Evolutionary conservation across 2,888 invertebrate genomes (phyloP), one percentile per base, ranked within the genome.

Genomic region (Lagria hirta): DNA sequence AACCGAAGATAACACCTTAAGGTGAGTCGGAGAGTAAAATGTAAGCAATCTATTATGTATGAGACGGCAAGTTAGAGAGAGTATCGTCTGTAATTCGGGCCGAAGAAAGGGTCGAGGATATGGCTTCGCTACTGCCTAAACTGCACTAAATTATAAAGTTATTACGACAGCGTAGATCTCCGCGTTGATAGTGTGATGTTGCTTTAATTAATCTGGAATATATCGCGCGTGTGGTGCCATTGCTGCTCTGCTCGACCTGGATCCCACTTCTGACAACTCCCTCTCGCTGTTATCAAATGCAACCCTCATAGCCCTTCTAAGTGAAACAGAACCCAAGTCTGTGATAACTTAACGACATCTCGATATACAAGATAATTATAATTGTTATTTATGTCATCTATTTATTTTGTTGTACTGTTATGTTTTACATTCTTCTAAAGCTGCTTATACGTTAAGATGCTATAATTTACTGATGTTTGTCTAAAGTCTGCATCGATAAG

Each of bases 131-230:
- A 24, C 51, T 46, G 50, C 54, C 58, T 51, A 66, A 71, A 70
- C 68, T 70, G 66, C 68, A 72, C 70, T 73, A 73, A 73, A 73
- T 73, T 72, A 72, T 72, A 73, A 73, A 73, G 73, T 73, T 73
- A 73, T 73, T 73, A 71, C 71, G 71, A 71, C 71, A 70, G 69
- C 65, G 65, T 64, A 73, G 72, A 73, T 73, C 69, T 68, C 62
- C 65, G 67, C 66, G 69, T 65, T 69, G 69, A 73, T 73, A 72
- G 69, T 71, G 70, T 70, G 72, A 73, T 71, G 72, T 71, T 69
- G 71, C 71, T 70, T 72, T 73, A 73, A 73, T 72, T 70, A 70
- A 62, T 72, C 71, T 69, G 65, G 69, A 68, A 71, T 71, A 70
- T 71, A 70, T 70, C 66, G 67, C 68, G 66, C 59, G 60, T 64